phyloP scores from a whole-genome alignment of 2,113 vertebrate species.

The Sorex fumeus region DNA sequence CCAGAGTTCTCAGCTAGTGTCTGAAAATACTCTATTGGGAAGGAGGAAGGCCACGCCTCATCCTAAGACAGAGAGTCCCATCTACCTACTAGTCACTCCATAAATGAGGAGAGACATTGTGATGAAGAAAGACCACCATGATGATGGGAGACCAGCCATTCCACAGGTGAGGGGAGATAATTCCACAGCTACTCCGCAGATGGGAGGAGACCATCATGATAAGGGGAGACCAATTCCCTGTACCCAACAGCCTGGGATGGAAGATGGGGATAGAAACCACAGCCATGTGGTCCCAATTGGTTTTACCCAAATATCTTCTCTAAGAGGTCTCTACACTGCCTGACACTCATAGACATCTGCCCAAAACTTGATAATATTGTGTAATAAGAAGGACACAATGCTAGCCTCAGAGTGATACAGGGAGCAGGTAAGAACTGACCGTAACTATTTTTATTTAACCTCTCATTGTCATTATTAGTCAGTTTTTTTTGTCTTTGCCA shows the following conservation, averaged over 20 bases:
- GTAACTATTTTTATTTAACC: background rate
- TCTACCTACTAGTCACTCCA: background rate
- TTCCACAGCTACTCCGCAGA: no score
- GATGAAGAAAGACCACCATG: no score
- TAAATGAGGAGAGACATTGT: no score
- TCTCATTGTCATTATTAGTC: background rate
- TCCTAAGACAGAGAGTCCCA: background rate
- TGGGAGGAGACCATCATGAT: no score
- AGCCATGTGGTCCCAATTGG: background rate
- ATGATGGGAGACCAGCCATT: no score
- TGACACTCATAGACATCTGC: background rate
- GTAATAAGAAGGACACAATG: background rate
- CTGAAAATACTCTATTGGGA: background rate
- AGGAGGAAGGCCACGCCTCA: background rate
- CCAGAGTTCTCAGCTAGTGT: background rate
- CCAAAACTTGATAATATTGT: background rate
- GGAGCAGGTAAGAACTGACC: background rate
- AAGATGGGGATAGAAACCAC: background rate
- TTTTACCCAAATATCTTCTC: background rate
- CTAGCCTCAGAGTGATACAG: background rate
- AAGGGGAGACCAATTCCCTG: background rate
- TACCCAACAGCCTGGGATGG: background rate
- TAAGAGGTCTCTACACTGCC: background rate
- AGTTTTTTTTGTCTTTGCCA: background rate
- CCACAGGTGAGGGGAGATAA: no score